Base-by-base conservation (phyloP, 2,888 invertebrate species). In the Acleris sparsana region DNA sequence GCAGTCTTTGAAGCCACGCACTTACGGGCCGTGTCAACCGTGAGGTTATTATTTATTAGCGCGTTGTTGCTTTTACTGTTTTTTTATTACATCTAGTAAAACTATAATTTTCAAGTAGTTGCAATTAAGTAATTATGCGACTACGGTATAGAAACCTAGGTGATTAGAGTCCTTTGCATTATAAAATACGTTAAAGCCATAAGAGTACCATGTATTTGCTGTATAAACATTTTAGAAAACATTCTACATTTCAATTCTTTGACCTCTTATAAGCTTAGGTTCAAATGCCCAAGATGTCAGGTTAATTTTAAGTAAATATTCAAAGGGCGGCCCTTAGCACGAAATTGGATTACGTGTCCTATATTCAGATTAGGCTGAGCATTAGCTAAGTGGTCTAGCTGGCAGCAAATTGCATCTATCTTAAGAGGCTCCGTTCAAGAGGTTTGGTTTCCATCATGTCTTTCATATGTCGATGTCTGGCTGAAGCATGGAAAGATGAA, bases 221-320 rank as follows among this genome's bases (percentile, higher is more conserved):
- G 39, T 39, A 11, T 13, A 33, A 33, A 11, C 11, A 9, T 44
- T 44, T 44, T 44, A 5, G 6, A 44, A 6, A 11, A 33, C 33
- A 13, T 11, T 33, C 33, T 11, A 39, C 39, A 39, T 39, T 2
- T 39, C 39, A 9, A 9, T 16, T 17, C 5, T 17, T 17, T 16
- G 17, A 46, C 6, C 46, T 46, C 13, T 39, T 0, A 39, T 39
- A 39, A 39, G 39, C 13, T 11, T 44, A 44, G n/a, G n/a, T 46
- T 17, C 6, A 46, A 46, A 16, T 46, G 17, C 17, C 16, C 17
- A 16, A 53, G 9, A 53, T 29, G 84, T 84, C 85, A 75, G 73
- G 74, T 79, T 72, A 79, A 75, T 77, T 39, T 39, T 39, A 29
- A 29, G 9, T n/a, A 33, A 39, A 44, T 13, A 22, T 56, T 44